Evolutionary conservation across 2,888 invertebrate species (phyloP).

Genomic region (Leuctra nigra): DNA sequence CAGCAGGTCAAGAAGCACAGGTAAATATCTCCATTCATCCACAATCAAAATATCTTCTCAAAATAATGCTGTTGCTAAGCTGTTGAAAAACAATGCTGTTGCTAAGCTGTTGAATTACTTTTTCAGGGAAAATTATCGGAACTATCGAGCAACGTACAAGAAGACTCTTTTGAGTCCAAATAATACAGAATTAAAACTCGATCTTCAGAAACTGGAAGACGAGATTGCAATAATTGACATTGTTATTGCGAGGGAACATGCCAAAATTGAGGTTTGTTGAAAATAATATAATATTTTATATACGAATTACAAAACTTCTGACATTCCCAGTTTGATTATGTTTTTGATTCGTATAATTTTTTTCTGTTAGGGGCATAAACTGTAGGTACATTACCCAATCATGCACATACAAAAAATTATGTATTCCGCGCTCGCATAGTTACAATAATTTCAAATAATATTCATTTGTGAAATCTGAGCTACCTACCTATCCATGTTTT

Average conservation of each 20-base stretch:
- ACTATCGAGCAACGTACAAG: slow-evolving; percentile 64
- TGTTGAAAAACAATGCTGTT: background rate
- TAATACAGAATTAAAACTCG: slow-evolving; percentile 64
- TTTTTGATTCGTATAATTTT: no score
- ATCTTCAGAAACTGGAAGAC: slow-evolving; percentile 69
- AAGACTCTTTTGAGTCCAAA: slow-evolving; percentile 62
- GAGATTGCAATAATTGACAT: slow-evolving; percentile 65
- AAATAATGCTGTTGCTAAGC: background rate
- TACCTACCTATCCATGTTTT: no score
- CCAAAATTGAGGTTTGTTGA: slow-evolving; percentile 61
- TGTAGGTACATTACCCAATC: no score
- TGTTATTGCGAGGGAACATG: slow-evolving; percentile 70
- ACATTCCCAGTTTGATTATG: no score
- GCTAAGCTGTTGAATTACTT: background rate
- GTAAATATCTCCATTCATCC: slow-evolving; percentile 32
- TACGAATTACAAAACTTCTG: no score
- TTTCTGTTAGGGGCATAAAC: no score
- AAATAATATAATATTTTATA: no score
- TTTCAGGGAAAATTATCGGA: slow-evolving; percentile 52
- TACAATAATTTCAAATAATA: no score
- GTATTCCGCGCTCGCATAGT: no score
- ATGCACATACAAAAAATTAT: no score
- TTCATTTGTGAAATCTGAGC: no score
- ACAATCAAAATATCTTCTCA: background rate
- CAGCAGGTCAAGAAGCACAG: slow-evolving; percentile 59